Percentiles rank a stretch among this genome's conserved stretches.
These are phyloP conservation scores for Eilema depressum DNA, from an alignment of 2,888 invertebrate genomes.

Conservation along the genomic window DNA sequence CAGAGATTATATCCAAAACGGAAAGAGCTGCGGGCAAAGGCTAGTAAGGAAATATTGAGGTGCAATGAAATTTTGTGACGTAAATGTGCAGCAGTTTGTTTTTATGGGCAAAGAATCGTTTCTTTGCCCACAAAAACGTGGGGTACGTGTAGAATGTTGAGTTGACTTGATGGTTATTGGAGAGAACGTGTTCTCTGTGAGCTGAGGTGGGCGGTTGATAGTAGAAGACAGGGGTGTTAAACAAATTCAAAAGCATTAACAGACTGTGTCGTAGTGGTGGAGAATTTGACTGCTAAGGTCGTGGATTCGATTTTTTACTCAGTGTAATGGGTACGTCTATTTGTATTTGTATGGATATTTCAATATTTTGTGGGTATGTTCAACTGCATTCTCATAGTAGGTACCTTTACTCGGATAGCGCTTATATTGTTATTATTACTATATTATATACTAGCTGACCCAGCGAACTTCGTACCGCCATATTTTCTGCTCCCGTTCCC, in stretches of 20 bases:
- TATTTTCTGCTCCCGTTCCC: too few species aligned
- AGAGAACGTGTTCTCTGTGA: conserved; percentile 7
- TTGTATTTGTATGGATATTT: neutral
- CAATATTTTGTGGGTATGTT: neutral
- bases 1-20: too few species aligned
- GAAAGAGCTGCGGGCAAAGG: too few species aligned
- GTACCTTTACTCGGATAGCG: too few species aligned
- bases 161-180: conserved; percentile 18
- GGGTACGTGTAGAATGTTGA: conserved; percentile 34
- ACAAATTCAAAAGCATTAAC: neutral
- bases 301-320: neutral
- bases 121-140: too few species aligned
- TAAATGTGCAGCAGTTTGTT: conserved; percentile 46
- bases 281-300: neutral
- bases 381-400: neutral
- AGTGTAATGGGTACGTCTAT: neutral
- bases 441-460: too few species aligned
- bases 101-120: conserved; percentile 43
- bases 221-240: neutral
- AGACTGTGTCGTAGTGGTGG: neutral
- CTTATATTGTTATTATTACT: too few species aligned
- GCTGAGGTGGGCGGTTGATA: conserved; percentile 3
- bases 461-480: too few species aligned
- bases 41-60: conserved; percentile 37
- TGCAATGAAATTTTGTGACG: conserved; percentile 51